A percentile compares a stretch with the other conserved stretches of the same genome.
Conservation (phyloP, 2,113 vertebrate species). For the Mormoops blainvillei region DNA sequence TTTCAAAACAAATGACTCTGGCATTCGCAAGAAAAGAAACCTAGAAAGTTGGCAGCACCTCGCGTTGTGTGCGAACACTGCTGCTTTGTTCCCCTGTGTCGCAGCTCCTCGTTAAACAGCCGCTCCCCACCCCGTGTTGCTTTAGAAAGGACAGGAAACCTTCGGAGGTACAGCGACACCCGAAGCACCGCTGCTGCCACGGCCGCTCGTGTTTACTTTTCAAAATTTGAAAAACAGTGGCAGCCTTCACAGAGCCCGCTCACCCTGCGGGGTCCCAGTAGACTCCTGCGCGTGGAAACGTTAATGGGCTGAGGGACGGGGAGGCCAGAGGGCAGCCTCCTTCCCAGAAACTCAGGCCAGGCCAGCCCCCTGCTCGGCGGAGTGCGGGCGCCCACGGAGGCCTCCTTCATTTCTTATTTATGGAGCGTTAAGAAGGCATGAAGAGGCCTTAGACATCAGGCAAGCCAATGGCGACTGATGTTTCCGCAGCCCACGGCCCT, state of each 20-base stretch:
- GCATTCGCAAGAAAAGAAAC: neutral
- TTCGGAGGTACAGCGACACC: neutral
- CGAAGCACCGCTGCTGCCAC: neutral
- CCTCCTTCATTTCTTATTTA: neutral
- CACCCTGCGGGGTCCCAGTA: neutral
- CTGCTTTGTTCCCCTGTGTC: neutral
- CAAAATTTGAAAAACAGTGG: neutral
- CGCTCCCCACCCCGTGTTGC: neutral
- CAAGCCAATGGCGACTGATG: no score
- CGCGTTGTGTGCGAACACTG: neutral
- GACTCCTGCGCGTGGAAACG: neutral
- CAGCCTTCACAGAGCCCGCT: neutral
- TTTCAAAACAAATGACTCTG: conserved; percentile 50
- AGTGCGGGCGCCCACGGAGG: neutral
- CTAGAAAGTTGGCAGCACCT: neutral
- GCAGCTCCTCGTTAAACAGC: accelerated
- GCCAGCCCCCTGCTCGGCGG: neutral
- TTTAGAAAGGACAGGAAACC: neutral
- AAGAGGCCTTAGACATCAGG: neutral
- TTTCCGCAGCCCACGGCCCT: accelerated
- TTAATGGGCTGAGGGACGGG: no score
- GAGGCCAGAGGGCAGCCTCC: neutral
- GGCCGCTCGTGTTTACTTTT: neutral
- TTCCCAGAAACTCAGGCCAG: neutral
- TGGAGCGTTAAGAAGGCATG: neutral